These are phyloP conservation scores for Palythoa heliodiscus DNA, from an alignment of 92 coral and sea anemone species.

Conservation along the genomic window DNA sequence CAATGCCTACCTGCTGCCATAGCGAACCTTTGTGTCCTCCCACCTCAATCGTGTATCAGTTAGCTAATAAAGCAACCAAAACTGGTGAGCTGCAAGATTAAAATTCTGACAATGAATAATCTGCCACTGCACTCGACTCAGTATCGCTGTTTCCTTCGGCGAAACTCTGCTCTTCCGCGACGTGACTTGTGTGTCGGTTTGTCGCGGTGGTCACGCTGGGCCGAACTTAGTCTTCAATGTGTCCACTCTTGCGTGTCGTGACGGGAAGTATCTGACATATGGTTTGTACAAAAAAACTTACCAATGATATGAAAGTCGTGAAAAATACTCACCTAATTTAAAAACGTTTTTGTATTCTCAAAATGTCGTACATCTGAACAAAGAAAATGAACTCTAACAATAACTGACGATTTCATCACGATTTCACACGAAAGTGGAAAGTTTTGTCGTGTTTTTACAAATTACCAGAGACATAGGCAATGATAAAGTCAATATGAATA, in stretches of 20 bases:
- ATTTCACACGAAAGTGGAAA: neutral
- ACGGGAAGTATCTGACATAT: constrained; percentile 30
- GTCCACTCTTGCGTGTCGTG: constrained; percentile 40
- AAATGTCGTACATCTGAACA: neutral
- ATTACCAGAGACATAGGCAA: neutral
- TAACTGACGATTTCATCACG: neutral
- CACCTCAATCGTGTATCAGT: neutral
- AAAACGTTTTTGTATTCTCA: neutral
- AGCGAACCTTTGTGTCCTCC: neutral
- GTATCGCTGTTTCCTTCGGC: constrained; percentile 14
- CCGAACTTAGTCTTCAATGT: constrained; percentile 25
- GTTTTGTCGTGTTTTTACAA: neutral
- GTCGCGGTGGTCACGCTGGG: constrained; percentile 10
- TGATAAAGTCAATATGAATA: neutral
- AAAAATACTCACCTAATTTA: neutral
- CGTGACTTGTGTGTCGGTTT: constrained; percentile 31
- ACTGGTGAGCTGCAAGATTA: constrained; percentile 8
- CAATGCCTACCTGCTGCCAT: constrained; percentile 31
- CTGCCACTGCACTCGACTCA: constrained; percentile 8
- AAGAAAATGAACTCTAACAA: neutral
- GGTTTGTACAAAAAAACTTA: neutral
- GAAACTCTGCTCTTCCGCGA: constrained; percentile 9
- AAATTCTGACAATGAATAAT: constrained; percentile 2
- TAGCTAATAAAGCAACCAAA: constrained; percentile 2
- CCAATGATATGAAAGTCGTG: neutral